Percentiles rank a stretch among this genome's conserved stretches.
phyloP scores from a whole-genome alignment of 92 coral and sea anemone species.

The Nematostella vectensis region DNA sequence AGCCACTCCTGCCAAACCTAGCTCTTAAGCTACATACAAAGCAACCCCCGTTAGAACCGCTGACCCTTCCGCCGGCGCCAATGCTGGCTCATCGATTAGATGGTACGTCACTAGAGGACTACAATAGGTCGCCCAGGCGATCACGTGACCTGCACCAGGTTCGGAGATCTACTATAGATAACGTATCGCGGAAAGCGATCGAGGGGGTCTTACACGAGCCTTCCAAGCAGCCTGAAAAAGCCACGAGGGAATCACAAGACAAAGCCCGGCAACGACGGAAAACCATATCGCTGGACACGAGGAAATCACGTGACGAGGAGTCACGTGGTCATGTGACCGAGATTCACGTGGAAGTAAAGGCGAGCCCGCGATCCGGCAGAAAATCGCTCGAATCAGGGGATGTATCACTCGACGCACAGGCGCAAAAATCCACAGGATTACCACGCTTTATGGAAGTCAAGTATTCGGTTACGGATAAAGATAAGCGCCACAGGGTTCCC shows the following conservation, averaged over 20 bases:
- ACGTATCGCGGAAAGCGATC: not conserved
- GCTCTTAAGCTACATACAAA: constrained; percentile 19
- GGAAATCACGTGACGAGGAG: constrained; percentile 11
- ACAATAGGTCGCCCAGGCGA: constrained; percentile 8
- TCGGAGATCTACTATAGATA: not conserved
- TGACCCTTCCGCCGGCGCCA: constrained; percentile 14
- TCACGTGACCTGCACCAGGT: constrained; percentile 2
- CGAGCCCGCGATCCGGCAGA: not conserved
- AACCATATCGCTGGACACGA: constrained; percentile 10
- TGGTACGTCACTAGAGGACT: constrained; percentile 1
- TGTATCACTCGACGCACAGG: constrained; percentile 8
- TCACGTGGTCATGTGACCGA: not conserved
- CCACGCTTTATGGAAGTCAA: constrained; percentile 9
- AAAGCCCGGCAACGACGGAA: constrained; percentile 1
- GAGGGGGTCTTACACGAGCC: not conserved
- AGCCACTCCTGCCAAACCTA: constrained; percentile 27
- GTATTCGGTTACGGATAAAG: constrained; percentile 2
- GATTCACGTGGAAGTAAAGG: not conserved
- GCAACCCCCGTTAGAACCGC: constrained; percentile 33
- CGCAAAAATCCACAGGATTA: not conserved
- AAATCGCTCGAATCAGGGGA: not conserved
- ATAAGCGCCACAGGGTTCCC: constrained; percentile 17
- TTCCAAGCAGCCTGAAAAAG: not conserved
- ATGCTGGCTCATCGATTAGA: constrained; percentile 12
- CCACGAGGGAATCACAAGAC: not conserved